Evolutionary conservation across 2,113 vertebrate genomes (phyloP), one percentile per base, ranked within the genome.

Genomic region (Heterotilapia buettikoferi): DNA sequence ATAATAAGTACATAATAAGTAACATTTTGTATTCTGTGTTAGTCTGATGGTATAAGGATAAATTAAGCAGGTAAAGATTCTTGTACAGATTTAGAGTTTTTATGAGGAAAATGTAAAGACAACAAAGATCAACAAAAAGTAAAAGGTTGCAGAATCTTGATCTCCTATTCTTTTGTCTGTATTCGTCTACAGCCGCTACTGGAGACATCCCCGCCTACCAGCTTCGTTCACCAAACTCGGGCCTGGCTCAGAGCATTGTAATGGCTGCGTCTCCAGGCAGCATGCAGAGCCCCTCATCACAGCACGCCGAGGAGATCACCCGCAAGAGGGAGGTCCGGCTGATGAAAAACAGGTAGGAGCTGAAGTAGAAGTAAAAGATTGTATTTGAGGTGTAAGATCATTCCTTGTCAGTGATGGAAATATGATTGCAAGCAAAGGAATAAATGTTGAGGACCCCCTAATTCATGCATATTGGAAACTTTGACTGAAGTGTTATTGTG

Each of bases 121-220:
- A 63, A 36, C 31, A 50, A n/a, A 78, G 9, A 31, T n/a, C 26
- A 0, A n/a, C 16, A 33, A 52, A 31, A 52, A 52, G 10, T 4
- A 24, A 50, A 14, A 9, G 2, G 11, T 68, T 80, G 21, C 33
- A 9, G 40, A 11, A 26, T 4, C 24, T 50, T 4, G 19, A 53
- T 54, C 14, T 7, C 19, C 54, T 33, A 80, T 5, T 2, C 11
- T 63, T 24, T 18, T 83, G 26, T 68, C 6, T 6, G 1, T 71
- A 53, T 52, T 14, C 5, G 4, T 18, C 21, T 36, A 98, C 53
- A 99, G 98, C 98, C 61, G 97, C 98, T 92, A 98, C 98, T 8
- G 98, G 98, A 96, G 98, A 99, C 95, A 98, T 99, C 92, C 98
- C 98, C 31, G 94, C 97, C 63, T 99, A 99, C 95, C 98, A 99